Conservation (phyloP, 2,888 invertebrate species). For the Ormyrus labotus region DNA sequence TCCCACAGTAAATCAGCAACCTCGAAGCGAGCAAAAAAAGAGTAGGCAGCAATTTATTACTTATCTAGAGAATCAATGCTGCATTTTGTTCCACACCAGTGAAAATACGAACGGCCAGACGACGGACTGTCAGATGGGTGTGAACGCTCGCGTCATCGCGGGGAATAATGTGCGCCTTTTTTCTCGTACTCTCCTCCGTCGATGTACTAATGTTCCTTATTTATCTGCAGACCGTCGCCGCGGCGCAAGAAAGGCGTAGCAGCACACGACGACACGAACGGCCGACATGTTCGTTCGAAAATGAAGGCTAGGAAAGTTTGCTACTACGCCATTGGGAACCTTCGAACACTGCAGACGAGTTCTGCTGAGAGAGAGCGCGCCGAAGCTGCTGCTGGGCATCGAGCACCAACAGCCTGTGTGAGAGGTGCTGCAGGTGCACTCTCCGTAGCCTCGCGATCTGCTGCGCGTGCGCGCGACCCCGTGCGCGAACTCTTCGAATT, state of each 20-base stretch:
- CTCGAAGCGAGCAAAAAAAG: background rate
- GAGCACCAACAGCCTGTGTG: no score
- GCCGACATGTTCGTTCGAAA: background rate
- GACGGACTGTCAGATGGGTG: conserved; percentile 21
- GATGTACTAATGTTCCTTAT: background rate
- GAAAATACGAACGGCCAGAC: background rate
- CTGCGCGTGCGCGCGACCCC: conserved; percentile 15
- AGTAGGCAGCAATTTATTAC: background rate
- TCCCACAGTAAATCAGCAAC: background rate
- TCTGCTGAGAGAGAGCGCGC: no score
- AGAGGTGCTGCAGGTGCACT: background rate
- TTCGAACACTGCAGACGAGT: conserved; percentile 17
- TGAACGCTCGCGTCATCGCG: conserved; percentile 39
- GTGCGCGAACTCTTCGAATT: no score
- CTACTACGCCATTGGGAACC: conserved; percentile 41
- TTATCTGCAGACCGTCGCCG: background rate
- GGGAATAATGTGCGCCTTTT: background rate
- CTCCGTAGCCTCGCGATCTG: background rate
- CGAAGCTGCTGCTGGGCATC: background rate
- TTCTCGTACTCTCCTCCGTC: background rate
- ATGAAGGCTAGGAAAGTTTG: background rate
- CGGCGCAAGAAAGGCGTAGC: background rate
- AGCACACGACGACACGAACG: background rate
- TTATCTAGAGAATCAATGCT: background rate
- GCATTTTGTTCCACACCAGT: background rate